Evolutionary conservation across 2,113 vertebrate species (phyloP).

Genomic region (Hemichromis elongatus): DNA sequence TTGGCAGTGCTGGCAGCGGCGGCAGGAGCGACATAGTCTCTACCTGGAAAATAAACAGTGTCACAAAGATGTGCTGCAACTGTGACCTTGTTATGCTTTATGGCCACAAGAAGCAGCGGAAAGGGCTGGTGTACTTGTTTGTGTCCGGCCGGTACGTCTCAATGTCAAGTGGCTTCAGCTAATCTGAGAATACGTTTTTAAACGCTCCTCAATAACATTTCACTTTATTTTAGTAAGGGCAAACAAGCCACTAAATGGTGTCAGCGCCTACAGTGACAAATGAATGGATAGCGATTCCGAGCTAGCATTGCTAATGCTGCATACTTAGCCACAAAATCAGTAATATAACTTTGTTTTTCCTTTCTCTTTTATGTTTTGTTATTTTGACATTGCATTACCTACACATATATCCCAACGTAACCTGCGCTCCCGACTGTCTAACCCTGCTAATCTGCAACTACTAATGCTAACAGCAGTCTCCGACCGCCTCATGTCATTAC

Average conservation of each 20-base stretch:
- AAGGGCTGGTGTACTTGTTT: background rate
- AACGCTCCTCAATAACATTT: background rate
- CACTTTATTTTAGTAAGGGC: background rate
- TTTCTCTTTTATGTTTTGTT: fast-evolving
- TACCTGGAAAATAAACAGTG: constrained; percentile 64
- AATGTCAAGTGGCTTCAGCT: background rate
- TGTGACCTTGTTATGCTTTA: background rate
- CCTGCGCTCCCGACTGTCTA: background rate
- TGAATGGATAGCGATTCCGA: constrained; percentile 1
- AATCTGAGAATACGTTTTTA: background rate
- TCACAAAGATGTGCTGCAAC: background rate
- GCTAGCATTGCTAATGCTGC: constrained; percentile 16
- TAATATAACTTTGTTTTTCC: background rate
- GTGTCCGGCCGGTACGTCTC: background rate
- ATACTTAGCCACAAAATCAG: background rate
- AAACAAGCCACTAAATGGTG: background rate
- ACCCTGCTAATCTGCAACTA: background rate
- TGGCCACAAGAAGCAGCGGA: background rate
- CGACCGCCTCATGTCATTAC: constrained; percentile 60
- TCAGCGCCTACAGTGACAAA: background rate
- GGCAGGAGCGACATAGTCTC: constrained; percentile 85
- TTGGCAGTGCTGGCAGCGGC: constrained; percentile 72
- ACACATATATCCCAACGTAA: background rate
- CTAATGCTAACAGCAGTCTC: background rate
- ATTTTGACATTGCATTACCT: background rate